Evolutionary conservation across 2,797 vertebrate genomes (phyloP).

Genomic region (Denticeps clupeoides): DNA sequence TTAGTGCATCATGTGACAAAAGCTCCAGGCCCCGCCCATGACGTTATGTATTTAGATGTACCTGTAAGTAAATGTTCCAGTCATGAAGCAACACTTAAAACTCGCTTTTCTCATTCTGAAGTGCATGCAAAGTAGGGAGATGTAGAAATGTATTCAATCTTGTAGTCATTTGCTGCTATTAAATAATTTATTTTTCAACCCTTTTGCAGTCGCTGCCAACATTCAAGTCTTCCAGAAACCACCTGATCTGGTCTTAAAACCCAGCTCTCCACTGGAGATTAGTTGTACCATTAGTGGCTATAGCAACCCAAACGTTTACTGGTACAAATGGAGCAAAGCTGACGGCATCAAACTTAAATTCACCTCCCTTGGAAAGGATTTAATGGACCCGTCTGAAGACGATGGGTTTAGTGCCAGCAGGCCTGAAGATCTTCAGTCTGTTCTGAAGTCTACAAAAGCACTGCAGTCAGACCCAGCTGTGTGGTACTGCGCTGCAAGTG

Average conservation of each 20-base stretch:
- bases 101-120: too few relatives aligned
- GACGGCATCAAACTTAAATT: conserved; percentile 1
- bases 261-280: background rate
- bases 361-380: background rate
- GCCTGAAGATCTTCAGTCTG: conserved; percentile 15
- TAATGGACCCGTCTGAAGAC: background rate
- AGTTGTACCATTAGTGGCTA: conserved; percentile 3
- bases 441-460: conserved; percentile 18
- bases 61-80: too few relatives aligned
- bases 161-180: too few relatives aligned
- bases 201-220: background rate
- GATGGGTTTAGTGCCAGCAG: conserved; percentile 18
- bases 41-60: too few relatives aligned
- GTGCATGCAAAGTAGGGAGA: too few relatives aligned
- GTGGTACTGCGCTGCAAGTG: conserved; percentile 19
- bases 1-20: too few relatives aligned
- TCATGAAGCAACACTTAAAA: too few relatives aligned
- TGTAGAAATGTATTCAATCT: too few relatives aligned
- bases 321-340: conserved; percentile 4
- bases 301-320: conserved; percentile 10
- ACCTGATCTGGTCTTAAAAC: background rate
- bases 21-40: too few relatives aligned
- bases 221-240: conserved; percentile 6
- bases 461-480: conserved; percentile 8
- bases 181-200: background rate